Evolutionary conservation across 1,140 invertebrate species (phyloP).

Genomic region (Tetramorium simillimum): DNA sequence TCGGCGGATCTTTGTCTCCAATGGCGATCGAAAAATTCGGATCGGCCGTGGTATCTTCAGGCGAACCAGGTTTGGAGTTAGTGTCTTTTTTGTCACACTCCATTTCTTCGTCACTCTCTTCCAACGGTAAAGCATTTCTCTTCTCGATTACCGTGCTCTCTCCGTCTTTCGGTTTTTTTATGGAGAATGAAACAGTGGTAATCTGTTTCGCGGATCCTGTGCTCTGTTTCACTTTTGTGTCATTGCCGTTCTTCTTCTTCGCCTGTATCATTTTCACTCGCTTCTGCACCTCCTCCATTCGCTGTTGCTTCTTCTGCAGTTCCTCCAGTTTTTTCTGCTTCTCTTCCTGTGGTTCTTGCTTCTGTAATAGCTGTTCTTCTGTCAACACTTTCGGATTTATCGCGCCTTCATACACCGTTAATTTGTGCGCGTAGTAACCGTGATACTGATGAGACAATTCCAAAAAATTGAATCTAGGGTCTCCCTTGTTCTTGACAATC

Average conservation of each 20-base stretch:
- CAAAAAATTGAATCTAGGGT: conserved; percentile 93
- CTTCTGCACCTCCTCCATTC: conserved; percentile 85
- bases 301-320: conserved; percentile 82
- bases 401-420: conserved; percentile 84
- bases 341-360: conserved; percentile 83
- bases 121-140: conserved; percentile 88
- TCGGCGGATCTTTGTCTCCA: conserved; percentile 65
- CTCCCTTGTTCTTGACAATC: conserved; percentile 94
- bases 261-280: conserved; percentile 85
- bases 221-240: conserved; percentile 61
- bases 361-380: conserved; percentile 82
- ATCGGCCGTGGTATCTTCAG: conserved; percentile 44
- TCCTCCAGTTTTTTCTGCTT: conserved; percentile 84
- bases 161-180: conserved; percentile 92
- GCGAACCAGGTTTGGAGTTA: conserved; percentile 75
- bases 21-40: background rate
- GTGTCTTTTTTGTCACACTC: conserved; percentile 83
- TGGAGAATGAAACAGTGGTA: conserved; percentile 92
- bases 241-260: conserved; percentile 79
- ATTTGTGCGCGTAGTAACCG: conserved; percentile 90
- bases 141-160: conserved; percentile 89
- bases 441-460: conserved; percentile 90
- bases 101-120: conserved; percentile 91
- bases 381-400: conserved; percentile 82
- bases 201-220: conserved; percentile 75